Percentiles rank a stretch among this genome's conserved stretches.
These are phyloP conservation scores for Acrobasis consociella DNA, from an alignment of 2,888 invertebrate species.

Conservation along the genomic window DNA sequence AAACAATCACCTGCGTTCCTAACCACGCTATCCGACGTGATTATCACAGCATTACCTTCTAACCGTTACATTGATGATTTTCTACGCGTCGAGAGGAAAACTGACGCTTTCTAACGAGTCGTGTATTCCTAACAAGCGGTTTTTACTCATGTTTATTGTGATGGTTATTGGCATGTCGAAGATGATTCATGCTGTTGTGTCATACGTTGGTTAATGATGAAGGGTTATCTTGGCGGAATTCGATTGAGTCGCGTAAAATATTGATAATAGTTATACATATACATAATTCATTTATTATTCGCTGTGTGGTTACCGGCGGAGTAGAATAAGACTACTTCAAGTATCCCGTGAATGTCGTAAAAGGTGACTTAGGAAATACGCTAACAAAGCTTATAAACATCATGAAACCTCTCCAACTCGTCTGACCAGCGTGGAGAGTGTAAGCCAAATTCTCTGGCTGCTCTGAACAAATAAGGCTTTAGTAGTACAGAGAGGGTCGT, in stretches of 20 bases:
- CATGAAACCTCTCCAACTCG: no score
- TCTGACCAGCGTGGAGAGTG: no score
- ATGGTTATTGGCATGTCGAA: neutral
- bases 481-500: no score
- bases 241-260: slow-evolving; percentile 36
- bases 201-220: slow-evolving; percentile 31
- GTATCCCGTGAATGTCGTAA: no score
- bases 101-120: slow-evolving; percentile 6
- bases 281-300: no score
- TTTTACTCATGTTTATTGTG: neutral
- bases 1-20: slow-evolving; percentile 6
- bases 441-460: no score
- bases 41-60: slow-evolving; percentile 6
- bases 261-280: neutral
- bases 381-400: no score
- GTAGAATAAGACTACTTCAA: no score
- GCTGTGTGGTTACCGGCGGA: no score
- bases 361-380: no score
- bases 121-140: slow-evolving; percentile 6
- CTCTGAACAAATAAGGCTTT: no score
- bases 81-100: slow-evolving; percentile 12
- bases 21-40: slow-evolving; percentile 8
- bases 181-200: slow-evolving; percentile 40
- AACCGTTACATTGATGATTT: slow-evolving; percentile 16
- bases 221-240: slow-evolving; percentile 42